Conservation (phyloP, 2,888 invertebrate genomes). For the Philaethria dido region DNA sequence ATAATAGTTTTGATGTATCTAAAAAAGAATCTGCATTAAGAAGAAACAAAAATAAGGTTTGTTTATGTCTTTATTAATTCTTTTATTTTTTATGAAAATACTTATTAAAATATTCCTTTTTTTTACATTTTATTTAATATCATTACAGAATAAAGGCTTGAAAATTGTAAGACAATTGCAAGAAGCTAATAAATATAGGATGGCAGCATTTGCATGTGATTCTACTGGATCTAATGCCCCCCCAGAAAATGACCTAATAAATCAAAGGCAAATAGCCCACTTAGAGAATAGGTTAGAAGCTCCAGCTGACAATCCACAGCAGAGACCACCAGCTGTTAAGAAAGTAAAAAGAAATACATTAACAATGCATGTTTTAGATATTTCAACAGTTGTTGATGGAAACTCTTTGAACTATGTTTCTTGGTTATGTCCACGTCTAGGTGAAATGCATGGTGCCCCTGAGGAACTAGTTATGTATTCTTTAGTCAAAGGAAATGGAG, state of each 20-base stretch:
- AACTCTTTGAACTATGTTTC: slow-evolving; percentile 86
- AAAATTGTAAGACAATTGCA: slow-evolving; percentile 78
- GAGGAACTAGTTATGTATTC: slow-evolving; percentile 96
- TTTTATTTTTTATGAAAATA: slow-evolving; percentile 22
- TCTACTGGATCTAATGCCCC: slow-evolving; percentile 59
- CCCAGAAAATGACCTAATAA: slow-evolving; percentile 76
- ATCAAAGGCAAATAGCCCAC: slow-evolving; percentile 77
- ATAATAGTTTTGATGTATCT: slow-evolving; percentile 57
- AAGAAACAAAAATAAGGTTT: slow-evolving; percentile 71
- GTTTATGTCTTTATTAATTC: slow-evolving; percentile 11
- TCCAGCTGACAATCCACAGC: slow-evolving; percentile 62
- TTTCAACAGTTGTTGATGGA: slow-evolving; percentile 87
- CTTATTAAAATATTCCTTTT: slow-evolving; percentile 12
- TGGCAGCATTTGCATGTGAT: slow-evolving; percentile 82
- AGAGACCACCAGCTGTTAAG: slow-evolving; percentile 78
- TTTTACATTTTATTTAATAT: slow-evolving; percentile 18
- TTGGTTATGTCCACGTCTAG: slow-evolving; percentile 88
- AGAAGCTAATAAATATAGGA: slow-evolving; percentile 79
- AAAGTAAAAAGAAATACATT: slow-evolving; percentile 87
- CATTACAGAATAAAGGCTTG: slow-evolving; percentile 74
- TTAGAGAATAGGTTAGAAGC: slow-evolving; percentile 71
- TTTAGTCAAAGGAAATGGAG: slow-evolving; percentile 94
- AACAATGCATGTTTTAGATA: slow-evolving; percentile 93
- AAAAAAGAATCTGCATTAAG: slow-evolving; percentile 67
- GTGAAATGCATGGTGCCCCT: slow-evolving; percentile 88